phyloP scores from a whole-genome alignment of 2,888 invertebrate species.

The Podabrus alpinus region DNA sequence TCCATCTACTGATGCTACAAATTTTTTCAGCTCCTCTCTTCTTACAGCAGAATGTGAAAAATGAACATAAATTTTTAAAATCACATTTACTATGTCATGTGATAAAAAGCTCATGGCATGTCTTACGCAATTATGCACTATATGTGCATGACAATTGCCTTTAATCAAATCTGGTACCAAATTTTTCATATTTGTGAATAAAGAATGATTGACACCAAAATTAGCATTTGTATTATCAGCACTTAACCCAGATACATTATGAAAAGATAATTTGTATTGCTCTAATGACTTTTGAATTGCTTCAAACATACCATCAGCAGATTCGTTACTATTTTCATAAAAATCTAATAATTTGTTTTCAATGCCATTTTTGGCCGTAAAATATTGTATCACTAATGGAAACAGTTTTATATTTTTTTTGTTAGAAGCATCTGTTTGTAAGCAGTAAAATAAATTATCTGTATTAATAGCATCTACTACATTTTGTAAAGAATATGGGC shows the following conservation, averaged over 20 bases:
- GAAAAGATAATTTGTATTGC: slow-evolving; percentile 35
- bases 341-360: slow-evolving; percentile 31
- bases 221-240: slow-evolving; percentile 45
- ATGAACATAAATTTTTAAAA: slow-evolving; percentile 25
- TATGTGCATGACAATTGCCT: slow-evolving; percentile 36
- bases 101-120: slow-evolving; percentile 30
- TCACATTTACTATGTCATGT: slow-evolving; percentile 32
- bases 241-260: slow-evolving; percentile 42
- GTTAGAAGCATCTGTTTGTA: slow-evolving; percentile 36
- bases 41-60: slow-evolving; percentile 29
- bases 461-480: slow-evolving; percentile 3
- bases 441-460: slow-evolving; percentile 10
- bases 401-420: slow-evolving; percentile 34
- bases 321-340: slow-evolving; percentile 16
- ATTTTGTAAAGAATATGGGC: too few relatives aligned
- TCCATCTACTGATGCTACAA: slow-evolving; percentile 6
- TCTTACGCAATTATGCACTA: slow-evolving; percentile 33
- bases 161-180: slow-evolving; percentile 26
- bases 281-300: slow-evolving; percentile 34
- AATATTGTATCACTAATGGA: slow-evolving; percentile 32
- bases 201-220: slow-evolving; percentile 26
- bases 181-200: slow-evolving; percentile 28
- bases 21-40: too few relatives aligned
- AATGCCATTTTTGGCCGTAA: slow-evolving; percentile 27
- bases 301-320: slow-evolving; percentile 32